Evolutionary conservation across 1,140 invertebrate species (phyloP).

Genomic region (Aphis craccivora): DNA sequence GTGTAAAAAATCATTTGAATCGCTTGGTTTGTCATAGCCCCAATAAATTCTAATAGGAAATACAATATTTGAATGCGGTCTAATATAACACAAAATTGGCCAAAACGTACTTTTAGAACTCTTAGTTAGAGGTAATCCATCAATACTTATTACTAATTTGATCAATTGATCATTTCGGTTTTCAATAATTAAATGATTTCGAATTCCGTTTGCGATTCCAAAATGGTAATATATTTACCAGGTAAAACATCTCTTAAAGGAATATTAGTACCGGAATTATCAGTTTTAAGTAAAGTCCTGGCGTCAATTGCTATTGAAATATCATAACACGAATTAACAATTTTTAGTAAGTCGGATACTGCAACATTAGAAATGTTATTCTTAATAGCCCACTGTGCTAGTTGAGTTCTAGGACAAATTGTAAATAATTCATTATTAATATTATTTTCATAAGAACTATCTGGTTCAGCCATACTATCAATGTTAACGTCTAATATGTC

Average conservation of each 20-base stretch:
- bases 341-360: slow-evolving; percentile 11
- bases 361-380: background rate
- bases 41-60: background rate
- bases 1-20: background rate
- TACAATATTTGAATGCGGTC: slow-evolving; percentile 3
- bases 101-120: background rate
- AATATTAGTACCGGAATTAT: background rate
- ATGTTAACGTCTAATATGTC: no score
- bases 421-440: background rate
- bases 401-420: background rate
- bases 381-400: slow-evolving; percentile 11
- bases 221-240: slow-evolving; percentile 26
- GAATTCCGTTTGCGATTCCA: background rate
- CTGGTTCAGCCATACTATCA: no score
- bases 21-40: background rate
- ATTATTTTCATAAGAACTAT: no score
- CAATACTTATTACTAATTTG: slow-evolving; percentile 8
- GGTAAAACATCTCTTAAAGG: background rate
- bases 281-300: slow-evolving; percentile 6
- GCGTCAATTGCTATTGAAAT: background rate
- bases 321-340: slow-evolving; percentile 18
- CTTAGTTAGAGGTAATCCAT: slow-evolving; percentile 22
- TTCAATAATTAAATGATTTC: slow-evolving; percentile 5
- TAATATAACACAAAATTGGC: slow-evolving; percentile 10
- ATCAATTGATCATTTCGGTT: background rate